phyloP scores from a whole-genome alignment of 2,888 invertebrate genomes.

The Hypomecis punctinalis region DNA sequence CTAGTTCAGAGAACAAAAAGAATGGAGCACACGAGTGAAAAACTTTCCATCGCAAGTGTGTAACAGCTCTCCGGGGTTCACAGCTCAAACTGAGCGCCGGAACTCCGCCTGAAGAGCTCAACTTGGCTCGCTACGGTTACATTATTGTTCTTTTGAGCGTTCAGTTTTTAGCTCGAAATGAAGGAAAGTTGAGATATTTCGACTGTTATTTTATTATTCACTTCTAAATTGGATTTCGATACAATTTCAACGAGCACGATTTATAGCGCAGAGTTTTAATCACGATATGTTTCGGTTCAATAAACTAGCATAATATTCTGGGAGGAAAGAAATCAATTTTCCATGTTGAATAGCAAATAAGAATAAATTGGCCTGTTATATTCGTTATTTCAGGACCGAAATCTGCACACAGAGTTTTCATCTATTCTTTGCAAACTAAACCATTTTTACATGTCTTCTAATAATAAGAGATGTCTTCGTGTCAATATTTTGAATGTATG shows the following conservation, averaged over 20 bases:
- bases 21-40: not conserved
- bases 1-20: not conserved
- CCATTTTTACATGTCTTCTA: too few relatives aligned
- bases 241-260: slow-evolving; percentile 2
- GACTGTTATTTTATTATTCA: not conserved
- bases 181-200: slow-evolving; percentile 12
- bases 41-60: slow-evolving; percentile 9
- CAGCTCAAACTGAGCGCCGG: slow-evolving; percentile 15
- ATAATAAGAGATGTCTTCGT: too few relatives aligned
- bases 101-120: slow-evolving; percentile 2
- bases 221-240: slow-evolving; percentile 10
- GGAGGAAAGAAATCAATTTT: slow-evolving; percentile 5
- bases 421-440: too few relatives aligned
- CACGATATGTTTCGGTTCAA: not conserved
- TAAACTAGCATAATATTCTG: slow-evolving; percentile 1
- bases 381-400: too few relatives aligned
- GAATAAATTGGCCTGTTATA: too few relatives aligned
- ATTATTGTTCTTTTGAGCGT: slow-evolving; percentile 17
- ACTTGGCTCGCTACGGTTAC: slow-evolving; percentile 7
- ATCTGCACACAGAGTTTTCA: too few relatives aligned
- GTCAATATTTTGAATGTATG: too few relatives aligned
- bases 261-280: slow-evolving; percentile 9
- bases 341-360: too few relatives aligned
- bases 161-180: slow-evolving; percentile 9
- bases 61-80: slow-evolving; percentile 18